A percentile compares a stretch with the other conserved stretches of the same genome.
These are phyloP conservation scores for Theodoxus fluviatilis DNA, from an alignment of 2,888 invertebrate genomes.

Conservation along the genomic window DNA sequence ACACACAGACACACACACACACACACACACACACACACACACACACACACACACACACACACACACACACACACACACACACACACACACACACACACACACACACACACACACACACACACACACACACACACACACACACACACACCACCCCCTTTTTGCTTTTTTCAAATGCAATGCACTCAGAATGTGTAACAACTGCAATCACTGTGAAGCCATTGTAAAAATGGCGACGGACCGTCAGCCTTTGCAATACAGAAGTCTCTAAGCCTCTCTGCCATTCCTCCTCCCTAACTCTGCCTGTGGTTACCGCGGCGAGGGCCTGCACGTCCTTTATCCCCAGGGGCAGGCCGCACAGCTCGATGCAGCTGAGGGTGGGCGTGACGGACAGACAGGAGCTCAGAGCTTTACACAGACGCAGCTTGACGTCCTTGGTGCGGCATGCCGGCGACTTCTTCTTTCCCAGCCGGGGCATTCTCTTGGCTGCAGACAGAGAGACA, in stretches of 20 bases:
- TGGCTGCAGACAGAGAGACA: background rate
- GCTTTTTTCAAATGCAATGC: too few relatives aligned
- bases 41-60: too few relatives aligned
- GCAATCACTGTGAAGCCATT: too few relatives aligned
- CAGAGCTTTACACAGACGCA: slow-evolving; percentile 59
- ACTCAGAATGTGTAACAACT: too few relatives aligned
- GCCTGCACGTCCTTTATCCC: slow-evolving; percentile 54
- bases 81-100: background rate
- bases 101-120: slow-evolving; percentile 2
- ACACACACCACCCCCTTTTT: slow-evolving; percentile 4
- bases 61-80: slow-evolving; percentile 4
- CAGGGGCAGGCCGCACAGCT: slow-evolving; percentile 63
- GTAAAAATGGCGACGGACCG: too few relatives aligned
- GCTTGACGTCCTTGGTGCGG: slow-evolving; percentile 63
- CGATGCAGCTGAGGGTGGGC: slow-evolving; percentile 54
- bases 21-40: too few relatives aligned
- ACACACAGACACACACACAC: too few relatives aligned
- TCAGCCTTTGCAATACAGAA: too few relatives aligned
- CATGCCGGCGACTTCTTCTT: slow-evolving; percentile 61
- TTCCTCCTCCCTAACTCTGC: background rate
- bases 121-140: slow-evolving; percentile 20
- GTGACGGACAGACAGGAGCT: slow-evolving; percentile 59
- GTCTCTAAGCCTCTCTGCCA: background rate
- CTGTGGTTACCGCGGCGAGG: slow-evolving; percentile 53
- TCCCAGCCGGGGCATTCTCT: slow-evolving; percentile 36